phyloP scores from a whole-genome alignment of 2,113 vertebrate genomes.

The Thymallus thymallus region DNA sequence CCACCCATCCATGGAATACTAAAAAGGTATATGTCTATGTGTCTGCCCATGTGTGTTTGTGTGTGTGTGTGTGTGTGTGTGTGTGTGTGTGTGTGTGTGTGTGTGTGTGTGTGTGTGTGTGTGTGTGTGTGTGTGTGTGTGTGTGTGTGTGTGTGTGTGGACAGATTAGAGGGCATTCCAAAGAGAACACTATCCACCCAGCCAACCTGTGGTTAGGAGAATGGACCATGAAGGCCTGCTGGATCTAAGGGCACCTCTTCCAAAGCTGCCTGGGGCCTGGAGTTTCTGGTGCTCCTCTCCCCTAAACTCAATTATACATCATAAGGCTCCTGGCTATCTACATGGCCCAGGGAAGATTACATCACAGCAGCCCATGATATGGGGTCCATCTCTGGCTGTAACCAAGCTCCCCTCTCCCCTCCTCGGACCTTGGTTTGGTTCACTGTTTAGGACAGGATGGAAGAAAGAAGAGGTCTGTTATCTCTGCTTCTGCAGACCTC shows the following conservation, averaged over 20 bases:
- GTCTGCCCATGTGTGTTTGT: too few relatives aligned
- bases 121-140: conserved; percentile 1
- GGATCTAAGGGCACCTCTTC: too few relatives aligned
- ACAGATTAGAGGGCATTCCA: too few relatives aligned
- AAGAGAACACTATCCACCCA: neutral
- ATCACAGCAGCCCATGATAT: conserved; percentile 7
- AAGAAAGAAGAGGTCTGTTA: neutral
- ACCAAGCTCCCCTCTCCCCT: neutral
- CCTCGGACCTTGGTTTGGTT: neutral
- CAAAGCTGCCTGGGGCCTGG: neutral
- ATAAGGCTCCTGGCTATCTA: conserved; percentile 11
- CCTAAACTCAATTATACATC: conserved; percentile 41
- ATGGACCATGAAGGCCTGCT: neutral
- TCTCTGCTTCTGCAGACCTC: neutral
- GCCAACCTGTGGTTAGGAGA: neutral
- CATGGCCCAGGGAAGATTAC: conserved; percentile 16
- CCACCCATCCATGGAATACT: too few relatives aligned
- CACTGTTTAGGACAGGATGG: neutral
- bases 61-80: neutral
- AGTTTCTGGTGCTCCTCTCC: neutral
- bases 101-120: neutral
- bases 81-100: conserved; percentile 3
- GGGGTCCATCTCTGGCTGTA: conserved; percentile 2
- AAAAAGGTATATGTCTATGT: neutral
- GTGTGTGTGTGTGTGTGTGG: conserved; percentile 2